Conservation (phyloP, 2,797 vertebrate genomes). For the Notolabrus celidotus region DNA sequence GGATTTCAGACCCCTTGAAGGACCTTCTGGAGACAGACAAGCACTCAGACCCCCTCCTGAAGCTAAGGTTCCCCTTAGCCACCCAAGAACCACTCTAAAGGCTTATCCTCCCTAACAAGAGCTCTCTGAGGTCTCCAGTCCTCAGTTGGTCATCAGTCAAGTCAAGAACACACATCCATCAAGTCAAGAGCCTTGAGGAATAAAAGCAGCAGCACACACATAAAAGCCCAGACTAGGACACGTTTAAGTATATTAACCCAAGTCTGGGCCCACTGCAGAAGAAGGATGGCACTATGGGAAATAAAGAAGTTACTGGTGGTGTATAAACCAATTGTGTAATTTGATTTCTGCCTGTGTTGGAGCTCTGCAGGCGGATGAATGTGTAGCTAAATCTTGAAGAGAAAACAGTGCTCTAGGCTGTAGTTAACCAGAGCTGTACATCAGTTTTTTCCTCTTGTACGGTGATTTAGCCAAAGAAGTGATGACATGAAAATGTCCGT, state of each 20-base stretch:
- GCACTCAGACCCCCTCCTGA: slow-evolving; percentile 61
- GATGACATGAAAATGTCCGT: too few species aligned
- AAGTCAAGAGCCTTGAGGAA: slow-evolving; percentile 58
- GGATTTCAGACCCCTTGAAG: slow-evolving; percentile 37
- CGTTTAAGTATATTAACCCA: slow-evolving; percentile 58
- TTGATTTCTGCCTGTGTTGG: slow-evolving; percentile 33
- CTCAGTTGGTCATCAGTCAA: slow-evolving; percentile 64
- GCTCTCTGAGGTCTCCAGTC: slow-evolving; percentile 49
- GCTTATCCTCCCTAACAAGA: slow-evolving; percentile 67
- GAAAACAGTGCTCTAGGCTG: slow-evolving; percentile 13
- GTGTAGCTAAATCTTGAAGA: slow-evolving; percentile 14
- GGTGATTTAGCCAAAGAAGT: too few species aligned
- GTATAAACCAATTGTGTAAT: slow-evolving; percentile 41
- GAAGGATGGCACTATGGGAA: slow-evolving; percentile 42
- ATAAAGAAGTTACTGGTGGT: slow-evolving; percentile 41
- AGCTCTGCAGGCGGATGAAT: slow-evolving; percentile 15
- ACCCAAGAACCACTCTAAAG: slow-evolving; percentile 40
- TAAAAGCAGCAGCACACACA: slow-evolving; percentile 20
- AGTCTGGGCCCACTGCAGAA: slow-evolving; percentile 29
- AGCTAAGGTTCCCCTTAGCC: slow-evolving; percentile 43
- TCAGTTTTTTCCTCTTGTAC: background rate
- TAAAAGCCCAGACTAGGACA: slow-evolving; percentile 31
- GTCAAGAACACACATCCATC: slow-evolving; percentile 64
- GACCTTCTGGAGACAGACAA: slow-evolving; percentile 57
- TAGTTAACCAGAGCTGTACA: slow-evolving; percentile 2